Conservation (phyloP, 2,888 invertebrate genomes). For the Apeira syringaria region DNA sequence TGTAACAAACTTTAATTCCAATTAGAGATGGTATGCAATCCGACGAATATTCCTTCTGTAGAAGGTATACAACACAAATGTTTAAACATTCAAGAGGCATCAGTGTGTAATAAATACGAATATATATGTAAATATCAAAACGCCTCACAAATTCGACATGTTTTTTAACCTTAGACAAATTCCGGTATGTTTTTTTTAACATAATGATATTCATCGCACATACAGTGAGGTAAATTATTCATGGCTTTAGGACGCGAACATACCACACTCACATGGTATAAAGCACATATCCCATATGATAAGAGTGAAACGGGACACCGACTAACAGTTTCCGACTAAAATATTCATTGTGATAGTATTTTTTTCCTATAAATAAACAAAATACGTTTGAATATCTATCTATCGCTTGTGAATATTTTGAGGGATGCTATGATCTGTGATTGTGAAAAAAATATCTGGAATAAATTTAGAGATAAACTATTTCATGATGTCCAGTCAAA, state of each 20-base stretch:
- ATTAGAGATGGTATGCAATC: no score
- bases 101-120: constrained; percentile 41
- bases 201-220: constrained; percentile 27
- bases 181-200: constrained; percentile 20
- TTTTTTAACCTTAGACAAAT: constrained; percentile 23
- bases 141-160: constrained; percentile 35
- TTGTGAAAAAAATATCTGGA: no score
- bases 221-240: constrained; percentile 25
- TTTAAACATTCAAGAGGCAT: constrained; percentile 41
- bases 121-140: constrained; percentile 45
- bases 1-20: no score
- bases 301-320: constrained; percentile 1
- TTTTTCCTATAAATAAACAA: no score
- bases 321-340: constrained; percentile 1
- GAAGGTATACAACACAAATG: no score
- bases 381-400: no score
- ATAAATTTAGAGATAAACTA: no score
- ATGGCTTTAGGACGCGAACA: constrained; percentile 19
- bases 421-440: no score
- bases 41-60: no score
- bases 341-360: background rate
- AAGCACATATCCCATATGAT: constrained; percentile 12
- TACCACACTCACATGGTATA: constrained; percentile 13
- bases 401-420: no score
- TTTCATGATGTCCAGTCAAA: no score